A percentile compares a stretch with the other conserved stretches of the same genome.
These are phyloP conservation scores for Omphaloscelis lunosa DNA, from an alignment of 2,888 invertebrate genomes.

Conservation along the genomic window DNA sequence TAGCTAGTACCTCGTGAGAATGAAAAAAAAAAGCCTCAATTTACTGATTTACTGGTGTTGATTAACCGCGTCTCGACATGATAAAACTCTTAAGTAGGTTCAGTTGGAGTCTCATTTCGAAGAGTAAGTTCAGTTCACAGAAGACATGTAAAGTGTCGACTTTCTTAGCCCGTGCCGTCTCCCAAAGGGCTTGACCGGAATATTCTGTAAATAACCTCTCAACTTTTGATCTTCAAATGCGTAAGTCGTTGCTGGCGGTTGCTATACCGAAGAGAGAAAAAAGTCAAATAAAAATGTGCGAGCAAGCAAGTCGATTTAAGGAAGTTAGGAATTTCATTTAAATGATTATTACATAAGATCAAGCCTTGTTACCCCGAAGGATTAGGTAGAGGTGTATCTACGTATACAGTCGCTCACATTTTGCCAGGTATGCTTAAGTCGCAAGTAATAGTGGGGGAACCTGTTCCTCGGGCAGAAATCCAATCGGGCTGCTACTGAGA, in stretches of 20 bases:
- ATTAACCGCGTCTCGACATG: neutral
- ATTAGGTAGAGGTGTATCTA: neutral
- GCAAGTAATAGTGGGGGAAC: neutral
- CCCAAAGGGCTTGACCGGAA: slow-evolving; percentile 31
- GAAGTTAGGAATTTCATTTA: neutral
- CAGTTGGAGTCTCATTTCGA: slow-evolving; percentile 1
- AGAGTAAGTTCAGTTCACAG: neutral
- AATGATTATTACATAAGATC: neutral
- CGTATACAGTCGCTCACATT: neutral
- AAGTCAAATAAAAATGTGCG: neutral
- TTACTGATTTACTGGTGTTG: neutral
- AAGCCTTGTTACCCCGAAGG: neutral
- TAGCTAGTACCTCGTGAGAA: neutral
- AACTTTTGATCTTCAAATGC: slow-evolving; percentile 5
- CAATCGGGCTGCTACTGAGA: neutral
- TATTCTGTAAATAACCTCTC: slow-evolving; percentile 28
- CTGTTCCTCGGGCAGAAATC: no score
- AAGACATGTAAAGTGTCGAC: neutral
- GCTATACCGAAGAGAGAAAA: neutral
- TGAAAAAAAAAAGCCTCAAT: neutral
- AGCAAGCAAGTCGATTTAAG: no score
- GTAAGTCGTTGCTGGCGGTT: neutral
- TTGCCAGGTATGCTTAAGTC: neutral
- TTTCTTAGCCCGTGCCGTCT: neutral
- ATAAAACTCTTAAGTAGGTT: neutral